A percentile compares a stretch with the other conserved stretches of the same genome.
These are phyloP conservation scores for Stenopsyche tienmushanensis DNA, from an alignment of 1,140 invertebrate genomes.

Conservation along the genomic window DNA sequence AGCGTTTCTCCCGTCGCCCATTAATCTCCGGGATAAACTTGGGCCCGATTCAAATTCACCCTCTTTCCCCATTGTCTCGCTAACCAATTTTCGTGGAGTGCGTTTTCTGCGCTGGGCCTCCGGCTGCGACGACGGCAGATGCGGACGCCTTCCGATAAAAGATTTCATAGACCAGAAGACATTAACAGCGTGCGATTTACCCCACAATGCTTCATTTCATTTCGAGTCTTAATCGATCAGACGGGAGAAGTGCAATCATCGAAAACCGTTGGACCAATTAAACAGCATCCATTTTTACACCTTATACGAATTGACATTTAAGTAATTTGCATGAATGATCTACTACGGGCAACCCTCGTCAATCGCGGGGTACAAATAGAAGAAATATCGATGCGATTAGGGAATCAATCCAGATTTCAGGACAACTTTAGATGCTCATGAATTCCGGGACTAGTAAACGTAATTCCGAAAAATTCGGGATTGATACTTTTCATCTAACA, in stretches of 20 bases:
- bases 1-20: slow-evolving; percentile 2
- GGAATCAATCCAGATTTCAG: too few species aligned
- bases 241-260: too few species aligned
- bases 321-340: too few species aligned
- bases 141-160: slow-evolving; percentile 24
- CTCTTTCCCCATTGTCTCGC: neutral
- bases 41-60: slow-evolving; percentile 24
- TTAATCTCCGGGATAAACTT: slow-evolving; percentile 37
- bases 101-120: slow-evolving; percentile 1
- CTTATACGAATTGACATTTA: too few species aligned
- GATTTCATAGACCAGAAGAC: slow-evolving; percentile 30
- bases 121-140: slow-evolving; percentile 29
- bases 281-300: too few species aligned
- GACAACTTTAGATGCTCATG: too few species aligned
- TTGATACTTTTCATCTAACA: too few species aligned
- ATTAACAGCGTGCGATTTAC: slow-evolving; percentile 11
- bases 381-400: neutral
- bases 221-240: neutral
- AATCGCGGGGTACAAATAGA: neutral
- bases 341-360: too few species aligned
- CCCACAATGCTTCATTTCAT: neutral
- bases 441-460: too few species aligned
- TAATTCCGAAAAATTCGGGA: too few species aligned
- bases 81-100: slow-evolving; percentile 1
- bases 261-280: too few species aligned